Percentiles rank a stretch among this genome's conserved stretches.
phyloP scores from a whole-genome alignment of 2,888 invertebrate species.

The Eugnorisma glareosa region DNA sequence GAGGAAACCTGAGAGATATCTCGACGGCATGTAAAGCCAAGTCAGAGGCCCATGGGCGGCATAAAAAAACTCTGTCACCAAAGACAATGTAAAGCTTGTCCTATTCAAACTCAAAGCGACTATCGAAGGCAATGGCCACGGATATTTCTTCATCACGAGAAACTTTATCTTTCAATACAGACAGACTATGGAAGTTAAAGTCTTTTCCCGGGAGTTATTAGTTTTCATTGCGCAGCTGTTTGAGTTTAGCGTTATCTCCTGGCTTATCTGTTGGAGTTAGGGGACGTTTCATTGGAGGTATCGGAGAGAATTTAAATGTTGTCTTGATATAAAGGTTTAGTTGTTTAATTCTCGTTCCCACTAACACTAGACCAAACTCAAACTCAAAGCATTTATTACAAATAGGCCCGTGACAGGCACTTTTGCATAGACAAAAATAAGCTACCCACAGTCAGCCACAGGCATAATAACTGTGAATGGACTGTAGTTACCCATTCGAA shows the following conservation, averaged over 20 bases:
- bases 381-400: too few species aligned
- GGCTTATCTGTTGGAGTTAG: slow-evolving; percentile 30
- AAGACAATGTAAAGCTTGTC: neutral
- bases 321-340: neutral
- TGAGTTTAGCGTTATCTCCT: slow-evolving; percentile 46
- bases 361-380: neutral
- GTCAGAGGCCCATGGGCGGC: too few species aligned
- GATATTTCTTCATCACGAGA: slow-evolving; percentile 58
- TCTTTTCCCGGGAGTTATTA: slow-evolving; percentile 49
- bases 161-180: slow-evolving; percentile 65
- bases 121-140: slow-evolving; percentile 26
- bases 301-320: slow-evolving; percentile 19
- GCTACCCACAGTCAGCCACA: too few species aligned
- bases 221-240: slow-evolving; percentile 55
- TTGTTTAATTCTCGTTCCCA: neutral
- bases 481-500: too few species aligned
- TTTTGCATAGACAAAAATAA: too few species aligned
- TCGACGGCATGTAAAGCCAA: too few species aligned
- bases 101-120: slow-evolving; percentile 17
- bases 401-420: too few species aligned
- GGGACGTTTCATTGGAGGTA: slow-evolving; percentile 34
- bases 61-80: too few species aligned
- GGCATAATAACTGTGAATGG: too few species aligned
- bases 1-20: too few species aligned
- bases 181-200: slow-evolving; percentile 42